phyloP scores from a whole-genome alignment of 30 jellyfish, hydroid and myxozoan species.

The Sanderia malayensis region DNA sequence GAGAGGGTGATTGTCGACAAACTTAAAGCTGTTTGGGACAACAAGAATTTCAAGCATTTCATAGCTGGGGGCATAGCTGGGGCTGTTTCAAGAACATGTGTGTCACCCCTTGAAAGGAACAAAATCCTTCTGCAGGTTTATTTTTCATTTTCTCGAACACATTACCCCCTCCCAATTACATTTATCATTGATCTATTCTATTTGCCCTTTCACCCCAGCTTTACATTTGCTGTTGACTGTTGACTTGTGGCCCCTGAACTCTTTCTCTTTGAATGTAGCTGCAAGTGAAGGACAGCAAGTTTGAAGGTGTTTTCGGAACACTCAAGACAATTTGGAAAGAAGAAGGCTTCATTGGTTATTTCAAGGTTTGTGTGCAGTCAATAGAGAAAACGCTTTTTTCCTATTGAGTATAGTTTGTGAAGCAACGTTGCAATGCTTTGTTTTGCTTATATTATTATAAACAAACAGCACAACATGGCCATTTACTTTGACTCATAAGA shows the following conservation, averaged over 20 bases:
- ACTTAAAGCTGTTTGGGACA: constrained; percentile 38
- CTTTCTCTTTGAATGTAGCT: constrained; percentile 5
- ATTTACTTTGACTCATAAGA: no score
- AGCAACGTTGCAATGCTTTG: no score
- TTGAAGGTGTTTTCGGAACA: constrained; percentile 52
- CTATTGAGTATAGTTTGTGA: no score
- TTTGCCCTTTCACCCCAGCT: no score
- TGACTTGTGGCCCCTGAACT: neutral
- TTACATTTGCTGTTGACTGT: no score
- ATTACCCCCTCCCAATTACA: no score
- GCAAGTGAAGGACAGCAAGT: constrained; percentile 46
- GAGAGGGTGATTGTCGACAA: constrained; percentile 25
- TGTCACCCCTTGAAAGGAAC: constrained; percentile 47
- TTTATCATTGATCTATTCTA: no score
- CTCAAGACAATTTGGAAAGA: constrained; percentile 47
- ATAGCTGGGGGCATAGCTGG: constrained; percentile 55
- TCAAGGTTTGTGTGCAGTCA: constrained; percentile 36
- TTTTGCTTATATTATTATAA: no score
- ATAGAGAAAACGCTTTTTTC: no score
- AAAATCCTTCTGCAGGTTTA: constrained; percentile 40
- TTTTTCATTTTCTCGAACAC: no score
- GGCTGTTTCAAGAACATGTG: constrained; percentile 46
- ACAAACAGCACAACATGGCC: no score
- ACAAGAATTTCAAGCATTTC: constrained; percentile 44
- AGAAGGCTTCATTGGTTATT: constrained; percentile 43